A percentile compares a stretch with the other conserved stretches of the same genome.
These are phyloP conservation scores for Pyrochroa serraticornis DNA, from an alignment of 2,888 invertebrate species.

Conservation along the genomic window DNA sequence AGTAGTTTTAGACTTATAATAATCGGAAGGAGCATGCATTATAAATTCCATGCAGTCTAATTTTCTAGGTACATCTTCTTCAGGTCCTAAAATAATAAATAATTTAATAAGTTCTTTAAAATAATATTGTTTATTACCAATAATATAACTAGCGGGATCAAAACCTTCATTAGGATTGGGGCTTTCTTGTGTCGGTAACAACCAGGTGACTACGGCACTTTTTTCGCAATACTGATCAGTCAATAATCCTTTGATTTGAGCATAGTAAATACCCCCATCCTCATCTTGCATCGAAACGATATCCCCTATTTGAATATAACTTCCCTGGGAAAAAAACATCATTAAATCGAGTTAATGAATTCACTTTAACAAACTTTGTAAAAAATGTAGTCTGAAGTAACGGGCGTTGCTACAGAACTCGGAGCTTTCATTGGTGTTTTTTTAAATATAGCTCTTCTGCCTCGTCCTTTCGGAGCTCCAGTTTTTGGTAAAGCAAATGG, in stretches of 20 bases:
- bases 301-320: constrained; percentile 88
- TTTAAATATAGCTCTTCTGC: constrained; percentile 79
- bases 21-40: constrained; percentile 93
- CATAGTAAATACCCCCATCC: constrained; percentile 81
- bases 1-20: constrained; percentile 76
- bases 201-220: constrained; percentile 90
- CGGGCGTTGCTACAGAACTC: constrained; percentile 78
- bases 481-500: constrained; percentile 57
- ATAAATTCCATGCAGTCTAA: constrained; percentile 89
- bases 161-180: constrained; percentile 80
- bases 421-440: constrained; percentile 82
- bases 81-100: constrained; percentile 70
- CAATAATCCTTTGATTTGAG: constrained; percentile 86
- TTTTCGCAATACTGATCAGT: constrained; percentile 94
- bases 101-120: not conserved
- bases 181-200: constrained; percentile 83
- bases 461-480: constrained; percentile 69
- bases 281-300: constrained; percentile 84
- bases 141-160: constrained; percentile 86
- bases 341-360: constrained; percentile 4
- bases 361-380: constrained; percentile 63
- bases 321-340: constrained; percentile 60
- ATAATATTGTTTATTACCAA: constrained; percentile 63
- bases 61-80: constrained; percentile 86
- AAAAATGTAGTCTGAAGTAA: constrained; percentile 81